These are phyloP conservation scores for Alentia gelatinosa DNA, from an alignment of 2,888 invertebrate species.

Conservation along the genomic window DNA sequence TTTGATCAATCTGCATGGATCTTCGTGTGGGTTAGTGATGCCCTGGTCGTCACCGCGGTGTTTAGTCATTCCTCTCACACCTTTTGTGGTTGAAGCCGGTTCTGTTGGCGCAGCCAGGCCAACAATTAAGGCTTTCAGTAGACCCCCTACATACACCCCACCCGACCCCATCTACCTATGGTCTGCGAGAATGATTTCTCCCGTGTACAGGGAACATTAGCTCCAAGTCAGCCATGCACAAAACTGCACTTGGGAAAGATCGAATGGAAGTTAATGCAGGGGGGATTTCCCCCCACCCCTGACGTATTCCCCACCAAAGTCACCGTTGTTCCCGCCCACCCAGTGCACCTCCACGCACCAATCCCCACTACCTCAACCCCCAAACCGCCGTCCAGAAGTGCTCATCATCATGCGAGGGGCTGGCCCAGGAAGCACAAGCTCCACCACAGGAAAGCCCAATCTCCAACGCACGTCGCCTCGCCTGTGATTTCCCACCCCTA, in stretches of 20 bases:
- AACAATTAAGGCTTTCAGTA: background rate
- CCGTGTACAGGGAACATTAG: background rate
- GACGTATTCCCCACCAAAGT: background rate
- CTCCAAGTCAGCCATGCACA: background rate
- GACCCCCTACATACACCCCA: background rate
- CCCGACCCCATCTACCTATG: background rate
- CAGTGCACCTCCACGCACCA: background rate
- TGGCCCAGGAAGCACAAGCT: slow-evolving; percentile 2
- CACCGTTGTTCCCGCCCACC: too few species aligned
- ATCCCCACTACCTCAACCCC: background rate
- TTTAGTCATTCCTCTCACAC: background rate
- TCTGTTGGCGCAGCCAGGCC: background rate
- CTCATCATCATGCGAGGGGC: slow-evolving; percentile 36
- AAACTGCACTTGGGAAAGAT: background rate
- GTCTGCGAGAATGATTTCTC: background rate
- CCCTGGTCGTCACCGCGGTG: background rate
- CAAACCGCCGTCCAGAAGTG: background rate
- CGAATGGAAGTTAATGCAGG: background rate
- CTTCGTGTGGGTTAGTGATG: background rate
- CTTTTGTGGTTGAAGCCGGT: background rate
- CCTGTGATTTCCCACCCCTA: slow-evolving; percentile 29
- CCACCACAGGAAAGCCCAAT: slow-evolving; percentile 33
- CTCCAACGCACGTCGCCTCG: background rate
- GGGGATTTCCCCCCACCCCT: background rate
- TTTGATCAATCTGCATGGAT: background rate